A percentile compares a stretch with the other conserved stretches of the same genome.
These are phyloP conservation scores for Scomber colias DNA, from an alignment of 2,113 vertebrate species.

Conservation along the genomic window DNA sequence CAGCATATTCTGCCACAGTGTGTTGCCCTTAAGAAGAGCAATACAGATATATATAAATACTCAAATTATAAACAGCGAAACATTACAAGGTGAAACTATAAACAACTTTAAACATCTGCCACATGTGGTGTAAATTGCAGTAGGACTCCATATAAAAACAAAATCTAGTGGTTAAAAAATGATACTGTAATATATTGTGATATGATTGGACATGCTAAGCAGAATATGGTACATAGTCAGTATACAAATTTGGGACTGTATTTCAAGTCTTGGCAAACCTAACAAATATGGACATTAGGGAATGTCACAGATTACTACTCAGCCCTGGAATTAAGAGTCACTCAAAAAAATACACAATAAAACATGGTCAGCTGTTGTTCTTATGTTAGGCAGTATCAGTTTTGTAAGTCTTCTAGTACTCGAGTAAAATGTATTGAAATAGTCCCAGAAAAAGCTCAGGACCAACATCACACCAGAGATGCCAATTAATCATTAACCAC, in stretches of 20 bases:
- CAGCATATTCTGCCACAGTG: background rate
- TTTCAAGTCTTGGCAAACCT: background rate
- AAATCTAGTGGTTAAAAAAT: background rate
- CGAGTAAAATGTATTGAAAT: background rate
- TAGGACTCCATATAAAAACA: background rate
- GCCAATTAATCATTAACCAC: background rate
- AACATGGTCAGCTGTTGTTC: background rate
- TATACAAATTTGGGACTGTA: constrained; percentile 34
- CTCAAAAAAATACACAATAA: background rate
- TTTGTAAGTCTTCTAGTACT: background rate
- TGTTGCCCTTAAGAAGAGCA: background rate
- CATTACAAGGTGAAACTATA: background rate
- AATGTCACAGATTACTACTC: background rate
- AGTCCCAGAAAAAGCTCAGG: background rate
- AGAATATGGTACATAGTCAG: background rate
- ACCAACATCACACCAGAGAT: background rate
- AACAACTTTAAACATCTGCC: background rate
- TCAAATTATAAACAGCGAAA: background rate
- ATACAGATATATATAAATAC: background rate
- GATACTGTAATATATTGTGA: background rate
- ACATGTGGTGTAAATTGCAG: background rate
- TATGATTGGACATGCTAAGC: background rate
- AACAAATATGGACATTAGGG: background rate
- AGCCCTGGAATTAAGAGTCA: background rate
- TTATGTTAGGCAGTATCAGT: background rate